Base-by-base conservation (phyloP, 1,140 invertebrate genomes). In the Gonatopus flavifemur region DNA sequence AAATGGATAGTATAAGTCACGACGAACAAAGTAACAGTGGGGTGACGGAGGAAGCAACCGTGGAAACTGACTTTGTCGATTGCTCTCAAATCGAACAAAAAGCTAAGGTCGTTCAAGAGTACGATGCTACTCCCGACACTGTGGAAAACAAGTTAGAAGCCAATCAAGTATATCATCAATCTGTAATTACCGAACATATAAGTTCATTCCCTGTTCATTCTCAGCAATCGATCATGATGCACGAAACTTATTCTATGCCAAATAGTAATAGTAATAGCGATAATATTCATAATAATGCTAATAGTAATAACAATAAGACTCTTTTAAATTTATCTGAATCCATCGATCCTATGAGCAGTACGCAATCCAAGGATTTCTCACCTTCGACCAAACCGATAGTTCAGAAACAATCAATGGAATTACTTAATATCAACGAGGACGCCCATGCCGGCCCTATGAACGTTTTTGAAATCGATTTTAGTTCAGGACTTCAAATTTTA, bases 401-500 rank as follows among this genome's bases (percentile, higher is more conserved):
- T 37, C 68, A 72, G 28, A 75, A 76, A 43, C 69, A 74, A 37
- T 63, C 73, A 13, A 60, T 73, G 7, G 76, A 78, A 46, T 41
- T 78, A 20, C 57, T 78, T 28, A 77, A 76, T 53, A 76, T 78
- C 21, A 78, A 72, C 32, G 76, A 78, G 42, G 74, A 78, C 48
- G 76, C 76, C n/a, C 76, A 77, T 39, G 69, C 73, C 7, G 75
- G 76, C 6, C 74, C 75, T 19, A 70, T 79, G 37, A 79, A 78
- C 45, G 69, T 78, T 25, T 76, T 79, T 49, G 77, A 79, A 49
- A 77, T 77, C 43, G 77, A 79, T 50, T n/a, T n/a, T n/a, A n/a
- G n/a, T n/a, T n/a, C n/a, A n/a, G 76, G 76, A 22, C 59, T 78
- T 22, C 76, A 76, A 38, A 76, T 79, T 45, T 62, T 78, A 50